Evolutionary conservation across 1,140 invertebrate species (phyloP), one percentile per base, ranked within the genome.

Genomic region (Brachionus plicatilis): DNA sequence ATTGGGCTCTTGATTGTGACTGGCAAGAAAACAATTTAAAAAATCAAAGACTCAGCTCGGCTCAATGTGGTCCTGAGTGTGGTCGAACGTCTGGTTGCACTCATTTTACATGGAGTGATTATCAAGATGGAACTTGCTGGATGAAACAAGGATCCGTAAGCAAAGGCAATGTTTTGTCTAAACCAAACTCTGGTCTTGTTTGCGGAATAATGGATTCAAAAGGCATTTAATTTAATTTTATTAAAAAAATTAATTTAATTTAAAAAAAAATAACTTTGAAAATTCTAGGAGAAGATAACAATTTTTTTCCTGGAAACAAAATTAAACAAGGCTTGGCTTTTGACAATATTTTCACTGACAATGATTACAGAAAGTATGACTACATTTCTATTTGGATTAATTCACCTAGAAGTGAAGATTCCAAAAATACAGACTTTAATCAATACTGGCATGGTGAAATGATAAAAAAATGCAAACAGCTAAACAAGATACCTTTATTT

Each of bases 31-130:
- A 68, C 29, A 68, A 68, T 37, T 14, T 68, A 20, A 65, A 65
- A 65, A 65, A 65, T 65, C 33, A 37, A 37, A 37, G 33, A 37
- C 33, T 37, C 6, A 37, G 24, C 24, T 65, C 60, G 8, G 8
- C 7, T 68, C 24, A 68, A 29, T 68, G 65, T 68, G 65, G 65
- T 37, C 24, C 65, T 1, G 65, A n/a, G 1, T 85, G 84, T 66
- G 17, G 27, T 20, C 43, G n/a, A 27, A 85, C 79, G 2, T n/a
- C 47, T 37, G 24, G 27, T 11, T 85, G 84, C 41, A 85, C 84
- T 33, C 84, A 85, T 65, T 85, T 85, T 56, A 84, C 84, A 20
- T 85, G 84, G 84, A 56, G 29, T 56, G 11, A 50, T 50, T 27
- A 20, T 12, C 20, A 50, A n/a, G 76, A 37, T 14, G 84, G 84